Conservation (phyloP, 2,888 invertebrate species). For the Drosophila subquinaria region DNA sequence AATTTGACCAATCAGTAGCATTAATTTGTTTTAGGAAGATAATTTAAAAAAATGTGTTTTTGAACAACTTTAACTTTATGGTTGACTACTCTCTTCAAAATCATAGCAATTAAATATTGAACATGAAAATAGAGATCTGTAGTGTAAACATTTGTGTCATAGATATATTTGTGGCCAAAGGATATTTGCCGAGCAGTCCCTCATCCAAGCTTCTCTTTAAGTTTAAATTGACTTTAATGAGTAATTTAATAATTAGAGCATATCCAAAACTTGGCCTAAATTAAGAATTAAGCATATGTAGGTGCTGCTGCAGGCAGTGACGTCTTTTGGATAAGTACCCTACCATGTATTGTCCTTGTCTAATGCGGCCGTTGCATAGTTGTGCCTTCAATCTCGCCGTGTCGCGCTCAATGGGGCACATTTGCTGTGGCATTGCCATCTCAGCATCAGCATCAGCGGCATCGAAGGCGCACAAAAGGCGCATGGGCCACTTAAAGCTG, state of each 20-base stretch:
- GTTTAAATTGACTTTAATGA: conserved; percentile 4
- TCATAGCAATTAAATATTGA: too few relatives aligned
- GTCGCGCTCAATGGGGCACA: conserved; percentile 53
- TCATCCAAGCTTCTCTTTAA: not conserved
- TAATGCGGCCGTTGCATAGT: conserved; percentile 19
- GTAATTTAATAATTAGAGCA: conserved; percentile 14
- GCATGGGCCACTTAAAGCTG: conserved; percentile 74
- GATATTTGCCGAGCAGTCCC: too few relatives aligned
- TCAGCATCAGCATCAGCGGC: conserved; percentile 22
- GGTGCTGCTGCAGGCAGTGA: conserved; percentile 25
- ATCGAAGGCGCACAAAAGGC: conserved; percentile 63
- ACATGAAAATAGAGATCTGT: too few relatives aligned
- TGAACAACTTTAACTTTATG: too few relatives aligned
- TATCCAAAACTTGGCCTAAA: conserved; percentile 38
- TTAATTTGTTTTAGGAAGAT: too few relatives aligned
- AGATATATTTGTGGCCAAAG: too few relatives aligned
- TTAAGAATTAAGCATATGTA: conserved; percentile 17
- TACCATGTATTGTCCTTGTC: conserved; percentile 53
- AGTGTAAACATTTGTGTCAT: too few relatives aligned
- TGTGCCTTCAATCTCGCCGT: conserved; percentile 41
- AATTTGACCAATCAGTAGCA: too few relatives aligned
- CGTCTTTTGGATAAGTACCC: conserved; percentile 37
- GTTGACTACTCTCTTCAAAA: too few relatives aligned
- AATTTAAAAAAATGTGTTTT: too few relatives aligned
- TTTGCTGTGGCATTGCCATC: conserved; percentile 43